These are phyloP conservation scores for Rhimphoctona megacephalus DNA, from an alignment of 2,888 invertebrate genomes.

Conservation along the genomic window DNA sequence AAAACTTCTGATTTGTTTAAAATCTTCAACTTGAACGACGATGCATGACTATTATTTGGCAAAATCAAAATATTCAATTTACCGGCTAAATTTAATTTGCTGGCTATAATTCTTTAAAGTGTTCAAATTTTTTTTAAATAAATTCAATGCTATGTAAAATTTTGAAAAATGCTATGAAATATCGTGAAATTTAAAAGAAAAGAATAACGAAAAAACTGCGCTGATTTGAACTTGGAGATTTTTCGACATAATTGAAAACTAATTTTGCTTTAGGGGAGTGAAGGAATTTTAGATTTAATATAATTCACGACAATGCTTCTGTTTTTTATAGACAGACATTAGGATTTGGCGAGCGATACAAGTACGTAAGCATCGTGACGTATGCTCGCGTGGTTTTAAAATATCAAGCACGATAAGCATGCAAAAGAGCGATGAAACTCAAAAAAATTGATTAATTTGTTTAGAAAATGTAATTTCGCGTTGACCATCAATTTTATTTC, in stretches of 20 bases:
- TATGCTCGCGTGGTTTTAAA: constrained; percentile 87
- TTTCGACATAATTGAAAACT: neutral
- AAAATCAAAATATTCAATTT: neutral
- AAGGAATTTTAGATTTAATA: constrained; percentile 18
- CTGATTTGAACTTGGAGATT: neutral
- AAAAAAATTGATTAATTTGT: neutral
- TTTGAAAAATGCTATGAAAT: neutral
- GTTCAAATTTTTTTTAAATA: neutral
- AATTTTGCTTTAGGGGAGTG: neutral
- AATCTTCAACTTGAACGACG: neutral
- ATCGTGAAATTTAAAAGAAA: constrained; percentile 13
- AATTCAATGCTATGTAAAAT: neutral
- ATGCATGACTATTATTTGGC: neutral
- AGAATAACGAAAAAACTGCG: neutral
- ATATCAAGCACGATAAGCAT: constrained; percentile 39
- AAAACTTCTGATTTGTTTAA: constrained; percentile 80
- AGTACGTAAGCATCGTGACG: constrained; percentile 87
- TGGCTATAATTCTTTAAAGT: neutral
- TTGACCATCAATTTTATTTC: constrained; percentile 4
- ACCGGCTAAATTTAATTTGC: neutral
- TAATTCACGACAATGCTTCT: constrained; percentile 49
- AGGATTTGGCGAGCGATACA: constrained; percentile 92
- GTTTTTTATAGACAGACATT: constrained; percentile 87
- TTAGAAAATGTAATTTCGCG: neutral
- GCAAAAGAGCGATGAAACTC: constrained; percentile 10